Percentiles rank a stretch among this genome's conserved stretches.
These are phyloP conservation scores for Agriopis leucophaearia DNA, from an alignment of 2,888 invertebrate species.

Conservation along the genomic window DNA sequence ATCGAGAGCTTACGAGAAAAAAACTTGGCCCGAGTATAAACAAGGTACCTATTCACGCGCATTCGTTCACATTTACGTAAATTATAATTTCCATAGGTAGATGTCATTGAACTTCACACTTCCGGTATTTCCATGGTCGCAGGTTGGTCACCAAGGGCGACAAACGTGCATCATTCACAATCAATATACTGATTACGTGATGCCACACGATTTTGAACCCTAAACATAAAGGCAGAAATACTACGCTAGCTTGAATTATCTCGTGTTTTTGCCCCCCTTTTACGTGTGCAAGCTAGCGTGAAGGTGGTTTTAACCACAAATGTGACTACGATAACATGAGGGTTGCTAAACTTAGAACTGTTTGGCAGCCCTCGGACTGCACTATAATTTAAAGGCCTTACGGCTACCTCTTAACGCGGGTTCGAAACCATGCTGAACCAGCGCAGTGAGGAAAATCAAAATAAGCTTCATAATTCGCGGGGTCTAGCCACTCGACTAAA, in stretches of 20 bases:
- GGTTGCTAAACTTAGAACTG: conserved; percentile 13
- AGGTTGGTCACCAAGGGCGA: conserved; percentile 54
- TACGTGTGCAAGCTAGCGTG: conserved; percentile 55
- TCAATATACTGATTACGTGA: conserved; percentile 57
- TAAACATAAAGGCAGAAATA: neutral
- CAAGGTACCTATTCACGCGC: neutral
- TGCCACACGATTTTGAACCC: conserved; percentile 39
- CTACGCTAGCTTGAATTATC: neutral
- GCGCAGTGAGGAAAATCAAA: too few species aligned
- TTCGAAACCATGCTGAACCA: too few species aligned
- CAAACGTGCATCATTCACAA: conserved; percentile 50
- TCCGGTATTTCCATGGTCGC: conserved; percentile 43
- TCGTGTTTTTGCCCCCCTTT: conserved; percentile 49
- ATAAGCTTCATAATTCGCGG: too few species aligned
- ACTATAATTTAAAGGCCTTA: neutral
- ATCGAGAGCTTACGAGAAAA: too few species aligned
- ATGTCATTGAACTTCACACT: conserved; percentile 52
- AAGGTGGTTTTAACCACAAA: conserved; percentile 50
- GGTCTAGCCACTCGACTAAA: too few species aligned
- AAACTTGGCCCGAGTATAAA: too few species aligned
- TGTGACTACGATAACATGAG: conserved; percentile 13
- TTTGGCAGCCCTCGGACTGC: neutral
- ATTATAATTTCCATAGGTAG: neutral
- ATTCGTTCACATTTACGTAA: neutral
- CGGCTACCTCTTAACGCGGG: too few species aligned